Evolutionary conservation across 1,140 invertebrate species (phyloP).

Genomic region (Hyphantria cunea): DNA sequence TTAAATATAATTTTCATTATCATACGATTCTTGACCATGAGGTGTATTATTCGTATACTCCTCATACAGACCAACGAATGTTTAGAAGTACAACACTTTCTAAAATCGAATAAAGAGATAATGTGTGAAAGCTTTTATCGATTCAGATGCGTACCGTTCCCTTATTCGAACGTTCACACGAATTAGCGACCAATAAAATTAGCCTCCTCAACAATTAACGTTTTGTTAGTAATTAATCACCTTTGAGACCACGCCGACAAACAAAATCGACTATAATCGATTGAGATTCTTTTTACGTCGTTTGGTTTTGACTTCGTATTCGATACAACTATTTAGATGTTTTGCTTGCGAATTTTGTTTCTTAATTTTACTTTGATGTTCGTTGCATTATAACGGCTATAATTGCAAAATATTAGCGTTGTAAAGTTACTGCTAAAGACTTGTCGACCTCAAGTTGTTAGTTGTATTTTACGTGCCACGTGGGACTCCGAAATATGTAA

Average conservation of each 20-base stretch:
- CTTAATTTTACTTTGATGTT: too few species aligned
- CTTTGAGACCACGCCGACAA: conserved; percentile 28
- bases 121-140: conserved; percentile 18
- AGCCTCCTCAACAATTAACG: conserved; percentile 31
- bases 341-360: conserved; percentile 7
- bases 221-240: conserved; percentile 36
- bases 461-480: too few species aligned
- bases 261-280: neutral
- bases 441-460: too few species aligned
- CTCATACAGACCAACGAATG: too few species aligned
- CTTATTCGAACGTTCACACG: conserved; percentile 22
- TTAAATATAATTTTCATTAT: too few species aligned
- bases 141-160: neutral
- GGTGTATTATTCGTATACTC: too few species aligned
- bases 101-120: neutral
- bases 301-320: conserved; percentile 23
- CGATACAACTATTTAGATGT: conserved; percentile 14
- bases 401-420: neutral
- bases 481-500: too few species aligned
- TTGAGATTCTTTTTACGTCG: conserved; percentile 11
- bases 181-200: conserved; percentile 33
- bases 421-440: neutral
- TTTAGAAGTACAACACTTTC: neutral
- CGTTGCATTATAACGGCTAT: neutral
- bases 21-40: too few species aligned